Conservation (phyloP, 2,888 invertebrate species). For the Leptinotarsa haldemani region DNA sequence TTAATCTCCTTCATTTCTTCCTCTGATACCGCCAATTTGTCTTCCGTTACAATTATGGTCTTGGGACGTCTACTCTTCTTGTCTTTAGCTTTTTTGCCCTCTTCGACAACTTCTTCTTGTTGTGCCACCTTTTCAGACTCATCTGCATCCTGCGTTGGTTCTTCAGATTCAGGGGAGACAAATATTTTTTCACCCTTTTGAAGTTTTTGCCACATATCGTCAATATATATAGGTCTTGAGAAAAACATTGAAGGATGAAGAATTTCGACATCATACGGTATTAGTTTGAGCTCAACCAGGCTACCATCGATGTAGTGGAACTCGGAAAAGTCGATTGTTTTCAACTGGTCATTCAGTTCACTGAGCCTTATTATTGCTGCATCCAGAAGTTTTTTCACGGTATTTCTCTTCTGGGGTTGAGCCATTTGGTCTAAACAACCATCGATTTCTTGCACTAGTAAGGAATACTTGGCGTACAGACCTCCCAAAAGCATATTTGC, state of each 20-base stretch:
- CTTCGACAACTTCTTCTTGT: slow-evolving; percentile 30
- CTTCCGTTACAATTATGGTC: slow-evolving; percentile 15
- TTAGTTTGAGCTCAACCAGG: slow-evolving; percentile 75
- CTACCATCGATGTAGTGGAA: slow-evolving; percentile 81
- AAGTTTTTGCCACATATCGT: slow-evolving; percentile 59
- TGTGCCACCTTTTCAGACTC: slow-evolving; percentile 11
- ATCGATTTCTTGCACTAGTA: slow-evolving; percentile 70
- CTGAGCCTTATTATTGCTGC: slow-evolving; percentile 69
- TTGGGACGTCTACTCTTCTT: slow-evolving; percentile 24
- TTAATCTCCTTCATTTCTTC: slow-evolving; percentile 46
- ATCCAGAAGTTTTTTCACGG: slow-evolving; percentile 71
- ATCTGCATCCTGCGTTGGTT: slow-evolving; percentile 52
- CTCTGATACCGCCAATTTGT: slow-evolving; percentile 30
- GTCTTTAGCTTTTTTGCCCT: slow-evolving; percentile 28
- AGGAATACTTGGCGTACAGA: slow-evolving; percentile 69
- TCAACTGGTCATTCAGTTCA: slow-evolving; percentile 71
- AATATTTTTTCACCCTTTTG: slow-evolving; percentile 59
- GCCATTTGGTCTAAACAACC: slow-evolving; percentile 73
- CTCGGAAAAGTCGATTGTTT: slow-evolving; percentile 71
- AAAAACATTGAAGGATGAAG: slow-evolving; percentile 73
- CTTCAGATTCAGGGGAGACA: slow-evolving; percentile 53
- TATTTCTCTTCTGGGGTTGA: slow-evolving; percentile 72
- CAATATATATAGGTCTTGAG: slow-evolving; percentile 68
- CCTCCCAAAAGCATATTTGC: slow-evolving; percentile 69
- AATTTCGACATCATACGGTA: slow-evolving; percentile 75